phyloP scores from a whole-genome alignment of 2,888 invertebrate genomes.

The Lasioglossum calceatum region DNA sequence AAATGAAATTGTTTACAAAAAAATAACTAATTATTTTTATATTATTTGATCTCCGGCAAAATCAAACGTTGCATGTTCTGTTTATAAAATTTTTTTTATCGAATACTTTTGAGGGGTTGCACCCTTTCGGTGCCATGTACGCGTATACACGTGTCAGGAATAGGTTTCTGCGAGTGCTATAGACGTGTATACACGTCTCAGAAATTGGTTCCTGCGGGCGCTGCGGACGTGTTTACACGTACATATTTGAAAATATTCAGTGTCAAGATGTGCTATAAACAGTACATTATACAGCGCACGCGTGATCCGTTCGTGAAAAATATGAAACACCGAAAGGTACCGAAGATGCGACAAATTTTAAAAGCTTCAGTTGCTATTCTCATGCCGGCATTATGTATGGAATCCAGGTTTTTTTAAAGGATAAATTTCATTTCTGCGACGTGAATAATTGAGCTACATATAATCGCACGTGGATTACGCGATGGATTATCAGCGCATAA shows the following conservation, averaged over 20 bases:
- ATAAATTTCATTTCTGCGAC: background rate
- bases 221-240: background rate
- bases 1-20: background rate
- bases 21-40: background rate
- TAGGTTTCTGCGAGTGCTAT: background rate
- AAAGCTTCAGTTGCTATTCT: conserved; percentile 1
- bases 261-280: background rate
- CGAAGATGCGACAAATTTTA: conserved; percentile 2
- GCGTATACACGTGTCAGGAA: background rate
- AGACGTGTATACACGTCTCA: background rate
- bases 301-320: too few species aligned
- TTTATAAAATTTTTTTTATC: background rate
- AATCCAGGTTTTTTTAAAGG: background rate
- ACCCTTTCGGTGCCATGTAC: background rate
- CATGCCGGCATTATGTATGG: background rate
- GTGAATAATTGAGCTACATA: background rate
- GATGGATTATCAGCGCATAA: background rate
- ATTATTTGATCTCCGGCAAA: background rate
- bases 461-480: background rate
- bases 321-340: background rate
- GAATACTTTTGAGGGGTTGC: background rate
- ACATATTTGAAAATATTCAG: background rate
- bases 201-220: background rate
- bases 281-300: background rate
- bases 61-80: background rate